These are phyloP conservation scores for Balanococcus diminutus DNA, from an alignment of 2,888 invertebrate species.

Conservation along the genomic window DNA sequence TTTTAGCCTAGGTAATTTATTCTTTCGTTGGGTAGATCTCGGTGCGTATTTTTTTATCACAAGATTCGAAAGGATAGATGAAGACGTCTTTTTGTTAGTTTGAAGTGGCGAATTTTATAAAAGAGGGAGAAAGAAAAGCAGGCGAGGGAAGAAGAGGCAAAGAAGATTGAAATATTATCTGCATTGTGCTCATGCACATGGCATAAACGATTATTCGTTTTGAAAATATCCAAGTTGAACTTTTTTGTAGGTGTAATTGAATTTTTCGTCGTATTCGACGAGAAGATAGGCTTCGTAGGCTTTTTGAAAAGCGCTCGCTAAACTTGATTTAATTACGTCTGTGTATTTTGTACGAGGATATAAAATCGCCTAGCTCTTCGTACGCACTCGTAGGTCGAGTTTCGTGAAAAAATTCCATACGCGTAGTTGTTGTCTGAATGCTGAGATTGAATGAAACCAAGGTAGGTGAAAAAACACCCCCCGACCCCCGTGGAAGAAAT, in stretches of 20 bases:
- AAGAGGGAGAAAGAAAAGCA: not conserved
- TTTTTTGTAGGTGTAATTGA: slow-evolving; percentile 8
- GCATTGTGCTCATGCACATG: slow-evolving; percentile 25
- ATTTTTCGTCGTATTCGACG: not conserved
- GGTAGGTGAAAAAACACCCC: not conserved
- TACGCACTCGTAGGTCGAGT: not conserved
- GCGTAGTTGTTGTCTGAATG: not conserved
- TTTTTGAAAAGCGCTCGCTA: not conserved
- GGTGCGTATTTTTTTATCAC: not conserved
- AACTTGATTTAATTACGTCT: not conserved
- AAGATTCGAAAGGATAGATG: not conserved
- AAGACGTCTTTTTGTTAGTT: slow-evolving; percentile 2
- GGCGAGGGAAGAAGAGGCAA: not conserved
- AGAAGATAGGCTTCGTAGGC: not conserved
- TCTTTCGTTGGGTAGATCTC: not conserved
- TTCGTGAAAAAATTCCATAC: not conserved
- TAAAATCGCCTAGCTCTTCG: not conserved
- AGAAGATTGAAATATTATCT: not conserved
- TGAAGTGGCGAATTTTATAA: not conserved
- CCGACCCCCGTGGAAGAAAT: no score
- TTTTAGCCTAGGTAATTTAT: not conserved
- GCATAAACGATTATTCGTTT: slow-evolving; percentile 7
- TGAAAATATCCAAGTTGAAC: not conserved
- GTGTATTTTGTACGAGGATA: not conserved
- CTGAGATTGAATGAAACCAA: not conserved